Conservation (phyloP, 2,113 vertebrate genomes). For the Uropsilus gracilis region DNA sequence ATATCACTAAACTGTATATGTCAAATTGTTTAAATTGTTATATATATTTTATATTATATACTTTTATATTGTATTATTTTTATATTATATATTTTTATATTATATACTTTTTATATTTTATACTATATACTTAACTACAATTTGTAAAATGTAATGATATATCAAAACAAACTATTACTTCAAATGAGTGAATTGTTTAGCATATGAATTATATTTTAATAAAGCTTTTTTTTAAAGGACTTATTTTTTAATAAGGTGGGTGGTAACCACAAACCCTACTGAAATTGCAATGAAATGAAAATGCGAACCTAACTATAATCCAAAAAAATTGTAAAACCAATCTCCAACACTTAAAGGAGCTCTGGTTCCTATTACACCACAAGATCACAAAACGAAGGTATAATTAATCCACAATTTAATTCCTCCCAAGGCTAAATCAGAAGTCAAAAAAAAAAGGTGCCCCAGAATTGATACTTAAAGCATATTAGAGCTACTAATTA, state of each 20-base stretch:
- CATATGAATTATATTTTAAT: background rate
- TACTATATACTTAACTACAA: background rate
- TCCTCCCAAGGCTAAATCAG: background rate
- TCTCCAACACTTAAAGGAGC: background rate
- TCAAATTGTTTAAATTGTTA: background rate
- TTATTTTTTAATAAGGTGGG: background rate
- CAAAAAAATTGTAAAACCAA: background rate
- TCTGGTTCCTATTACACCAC: background rate
- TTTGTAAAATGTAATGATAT: background rate
- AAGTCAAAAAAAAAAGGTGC: background rate
- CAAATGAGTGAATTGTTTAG: background rate
- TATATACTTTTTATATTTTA: background rate
- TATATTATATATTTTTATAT: no score
- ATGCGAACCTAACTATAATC: background rate
- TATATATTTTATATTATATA: background rate
- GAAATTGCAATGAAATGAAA: background rate
- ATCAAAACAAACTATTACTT: background rate
- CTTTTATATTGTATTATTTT: no score
- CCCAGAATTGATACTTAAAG: background rate
- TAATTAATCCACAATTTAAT: background rate
- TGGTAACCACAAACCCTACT: background rate
- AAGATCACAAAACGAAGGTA: background rate
- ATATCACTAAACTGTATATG: background rate
- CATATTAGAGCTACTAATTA: background rate
- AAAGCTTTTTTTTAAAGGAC: background rate